Evolutionary conservation across 2,888 invertebrate species (phyloP).

Genomic region (Drosophila buzzatii): DNA sequence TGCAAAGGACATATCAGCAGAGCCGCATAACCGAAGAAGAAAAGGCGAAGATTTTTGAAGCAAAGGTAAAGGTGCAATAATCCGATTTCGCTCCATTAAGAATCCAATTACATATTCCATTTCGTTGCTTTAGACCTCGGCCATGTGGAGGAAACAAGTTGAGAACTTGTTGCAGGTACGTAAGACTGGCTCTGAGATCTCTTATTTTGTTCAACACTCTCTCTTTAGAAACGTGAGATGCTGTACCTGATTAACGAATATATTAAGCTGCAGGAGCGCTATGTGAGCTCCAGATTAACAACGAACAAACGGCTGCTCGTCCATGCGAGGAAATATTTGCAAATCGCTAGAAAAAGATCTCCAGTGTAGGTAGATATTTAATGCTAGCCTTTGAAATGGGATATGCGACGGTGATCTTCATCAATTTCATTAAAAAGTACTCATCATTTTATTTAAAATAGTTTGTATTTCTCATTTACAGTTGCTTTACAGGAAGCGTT

Average conservation of each 20-base stretch:
- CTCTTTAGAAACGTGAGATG: constrained; percentile 37
- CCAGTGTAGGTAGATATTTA: not conserved
- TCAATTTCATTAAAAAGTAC: not conserved
- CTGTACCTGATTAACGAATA: constrained; percentile 32
- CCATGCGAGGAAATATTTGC: not conserved
- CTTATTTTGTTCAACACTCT: not conserved
- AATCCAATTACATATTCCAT: not conserved
- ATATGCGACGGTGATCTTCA: not conserved
- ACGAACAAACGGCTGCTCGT: constrained; percentile 20
- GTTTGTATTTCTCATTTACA: constrained; percentile 73
- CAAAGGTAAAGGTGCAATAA: constrained; percentile 7
- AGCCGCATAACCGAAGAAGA: constrained; percentile 23
- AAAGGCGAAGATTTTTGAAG: not conserved
- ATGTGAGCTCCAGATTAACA: constrained; percentile 20
- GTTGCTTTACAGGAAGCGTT: constrained; percentile 49
- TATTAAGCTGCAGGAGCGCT: constrained; percentile 31
- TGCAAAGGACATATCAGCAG: constrained; percentile 1
- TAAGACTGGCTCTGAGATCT: not conserved
- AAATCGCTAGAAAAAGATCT: not conserved
- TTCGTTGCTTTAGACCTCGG: not conserved
- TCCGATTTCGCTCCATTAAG: not conserved
- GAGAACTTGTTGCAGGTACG: constrained; percentile 30
- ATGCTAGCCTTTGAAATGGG: not conserved
- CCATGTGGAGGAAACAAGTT: constrained; percentile 34
- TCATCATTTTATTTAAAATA: constrained; percentile 71